phyloP scores from a whole-genome alignment of 2,797 vertebrate species.

The Liasis olivaceus region DNA sequence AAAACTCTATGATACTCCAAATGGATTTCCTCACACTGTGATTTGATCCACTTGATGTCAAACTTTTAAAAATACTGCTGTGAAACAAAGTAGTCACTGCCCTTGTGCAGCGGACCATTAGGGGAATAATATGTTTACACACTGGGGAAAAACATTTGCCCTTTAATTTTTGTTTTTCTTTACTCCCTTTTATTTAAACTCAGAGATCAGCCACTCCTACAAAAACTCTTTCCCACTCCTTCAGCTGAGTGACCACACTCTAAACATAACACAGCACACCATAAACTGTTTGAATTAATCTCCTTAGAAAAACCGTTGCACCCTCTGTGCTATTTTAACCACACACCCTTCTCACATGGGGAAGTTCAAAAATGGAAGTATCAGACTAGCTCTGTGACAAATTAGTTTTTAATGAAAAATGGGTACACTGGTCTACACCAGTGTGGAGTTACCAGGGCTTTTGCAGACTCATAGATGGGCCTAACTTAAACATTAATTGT shows the following conservation, averaged over 20 bases:
- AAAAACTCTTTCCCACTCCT: conserved; percentile 14
- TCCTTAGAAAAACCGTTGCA: conserved; percentile 75
- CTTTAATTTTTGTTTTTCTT: conserved; percentile 45
- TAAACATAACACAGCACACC: conserved; percentile 58
- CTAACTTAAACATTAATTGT: conserved; percentile 81
- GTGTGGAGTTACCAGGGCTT: conserved; percentile 78
- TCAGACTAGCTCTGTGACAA: conserved; percentile 72
- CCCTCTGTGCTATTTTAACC: conserved; percentile 72
- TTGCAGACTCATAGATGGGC: conserved; percentile 82
- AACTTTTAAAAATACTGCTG: background rate
- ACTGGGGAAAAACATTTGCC: background rate
- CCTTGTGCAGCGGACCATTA: background rate
- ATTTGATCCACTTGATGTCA: conserved; percentile 17
- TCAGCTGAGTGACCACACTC: conserved; percentile 50
- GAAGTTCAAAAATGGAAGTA: conserved; percentile 68
- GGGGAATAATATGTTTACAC: conserved; percentile 34
- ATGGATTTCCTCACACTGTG: conserved; percentile 8
- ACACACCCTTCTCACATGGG: conserved; percentile 38
- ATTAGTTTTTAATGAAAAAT: conserved; percentile 80
- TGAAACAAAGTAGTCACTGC: conserved; percentile 33
- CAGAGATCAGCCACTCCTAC: conserved; percentile 44
- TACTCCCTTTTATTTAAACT: conserved; percentile 38
- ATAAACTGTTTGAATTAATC: conserved; percentile 80
- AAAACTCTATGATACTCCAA: background rate
- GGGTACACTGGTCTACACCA: conserved; percentile 77